Base-by-base conservation (phyloP, 1,140 invertebrate species). In the Idris sp. region DNA sequence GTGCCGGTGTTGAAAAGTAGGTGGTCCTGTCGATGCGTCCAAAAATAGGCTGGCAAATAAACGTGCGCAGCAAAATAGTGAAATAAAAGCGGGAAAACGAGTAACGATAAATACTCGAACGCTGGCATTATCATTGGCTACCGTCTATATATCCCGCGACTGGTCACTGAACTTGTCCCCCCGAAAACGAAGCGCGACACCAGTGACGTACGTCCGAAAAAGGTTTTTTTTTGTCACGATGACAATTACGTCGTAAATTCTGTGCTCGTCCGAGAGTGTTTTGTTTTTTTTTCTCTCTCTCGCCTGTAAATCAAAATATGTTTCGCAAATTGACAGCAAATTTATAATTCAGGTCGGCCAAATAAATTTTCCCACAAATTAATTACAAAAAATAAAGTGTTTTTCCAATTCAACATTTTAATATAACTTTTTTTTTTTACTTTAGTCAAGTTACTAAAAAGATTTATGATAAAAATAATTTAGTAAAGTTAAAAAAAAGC, bases 51-150 rank as follows among this genome's bases (percentile, higher is more conserved):
- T 28, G 41, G 26, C 36, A 36, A 46, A 61, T 62, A 49, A 62
- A 62, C 35, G 35, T 7, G 30, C 16, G 33, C n/a, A 46, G 18
- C 35, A 38, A 44, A 13, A 31, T 4, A 31, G 43, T 40, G 48
- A 10, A 41, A 31, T 40, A 40, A 51, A 44, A 64, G 22, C 46
- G 2, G 46, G 36, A 22, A 65, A 65, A 51, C 40, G 38, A 35
- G 48, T 41, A 48, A 76, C 61, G 67, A 76, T 76, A 76, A 76
- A 76, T 76, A 76, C 67, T 43, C 67, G 54, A 56, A 41, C 58
- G 72, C 41, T 62, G 56, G 54, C 56, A 71, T 71, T 59, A 71
- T 71, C 67, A 68, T 58, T 35, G 43, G 64, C 64, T 43, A 53
- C 51, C 28, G 28, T 30, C 2, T 30, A 30, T 30, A 22, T 22